These are phyloP conservation scores for Falco novaeseelandiae DNA, from an alignment of 2,797 vertebrate genomes.

Conservation along the genomic window DNA sequence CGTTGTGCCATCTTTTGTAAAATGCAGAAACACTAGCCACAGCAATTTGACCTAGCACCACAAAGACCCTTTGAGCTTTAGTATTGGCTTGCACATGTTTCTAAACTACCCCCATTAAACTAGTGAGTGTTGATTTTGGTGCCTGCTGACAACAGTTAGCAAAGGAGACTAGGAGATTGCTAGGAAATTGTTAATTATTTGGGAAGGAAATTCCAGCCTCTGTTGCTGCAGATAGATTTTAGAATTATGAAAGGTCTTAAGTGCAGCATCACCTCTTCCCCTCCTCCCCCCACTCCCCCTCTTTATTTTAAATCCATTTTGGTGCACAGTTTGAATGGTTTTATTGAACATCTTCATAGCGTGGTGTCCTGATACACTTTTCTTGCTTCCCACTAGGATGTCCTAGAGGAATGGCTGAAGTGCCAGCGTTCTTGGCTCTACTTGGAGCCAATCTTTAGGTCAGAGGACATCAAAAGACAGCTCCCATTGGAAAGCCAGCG, in stretches of 20 bases:
- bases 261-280: background rate
- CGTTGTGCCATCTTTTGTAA: background rate
- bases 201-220: background rate
- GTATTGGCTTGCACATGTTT: background rate
- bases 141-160: background rate
- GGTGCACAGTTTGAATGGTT: background rate
- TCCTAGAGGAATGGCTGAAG: conserved; percentile 90
- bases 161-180: background rate
- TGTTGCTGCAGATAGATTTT: background rate
- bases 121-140: background rate
- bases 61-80: background rate
- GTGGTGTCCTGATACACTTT: background rate
- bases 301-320: background rate
- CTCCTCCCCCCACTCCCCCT: too few species aligned
- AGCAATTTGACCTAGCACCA: background rate
- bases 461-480: conserved; percentile 90
- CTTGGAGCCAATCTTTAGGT: conserved; percentile 92
- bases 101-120: background rate
- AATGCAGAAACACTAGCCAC: background rate
- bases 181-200: background rate
- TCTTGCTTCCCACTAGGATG: conserved; percentile 79
- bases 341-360: background rate
- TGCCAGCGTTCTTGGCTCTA: conserved; percentile 92
- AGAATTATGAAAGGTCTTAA: background rate
- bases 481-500: conserved; percentile 85